Evolutionary conservation across 2,797 vertebrate genomes (phyloP), one percentile per base, ranked within the genome.

Genomic region (Centroberyx gerrardi): DNA sequence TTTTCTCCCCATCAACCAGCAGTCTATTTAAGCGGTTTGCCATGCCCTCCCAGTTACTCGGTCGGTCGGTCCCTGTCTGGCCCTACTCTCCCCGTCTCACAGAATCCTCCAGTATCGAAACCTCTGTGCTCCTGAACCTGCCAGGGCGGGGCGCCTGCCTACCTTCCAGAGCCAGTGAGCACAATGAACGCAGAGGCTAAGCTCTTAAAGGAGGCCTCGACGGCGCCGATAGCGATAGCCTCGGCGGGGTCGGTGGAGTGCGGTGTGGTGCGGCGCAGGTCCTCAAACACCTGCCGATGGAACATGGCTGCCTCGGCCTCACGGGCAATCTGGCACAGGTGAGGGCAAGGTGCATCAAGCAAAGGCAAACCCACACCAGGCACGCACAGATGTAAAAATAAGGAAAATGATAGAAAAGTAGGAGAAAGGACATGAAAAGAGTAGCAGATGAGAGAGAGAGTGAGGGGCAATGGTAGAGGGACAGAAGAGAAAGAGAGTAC

Each of bases 221-320:
- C 98, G 15, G 98, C 97, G 8, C 98, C 98, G 48, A 96, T 95
- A 79, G 98, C 98, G 95, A 99, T 98, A 87, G 98, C 98, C 87
- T 99, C 98, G 15, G 96, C 95, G 42, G 95, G 95, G 89, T 98
- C 97, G 85, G 92, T 96, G 93, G 93, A 96, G 89, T 91, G 86
- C 63, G 95, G 92, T 78, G 91, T 94, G 90, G 96, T 95, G 49
- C 98, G 97, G 42, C 98, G 96, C 92, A 99, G 96, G 85, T 99
- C 98, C 96, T 99, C 97, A 86, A 99, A 99, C 96, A 99, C 95
- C 91, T 98, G 98, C 91, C 97, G 96, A 92, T 99, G 98, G 95
- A 97, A 99, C 96, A 97, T 98, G 94, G 98, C 98, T 12, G 98
- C 98, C 94, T 99, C 98, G 71, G 98, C 98, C 94, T 99, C 98